These are phyloP conservation scores for Stomorhina lunata DNA, from an alignment of 2,888 invertebrate genomes.

Conservation along the genomic window DNA sequence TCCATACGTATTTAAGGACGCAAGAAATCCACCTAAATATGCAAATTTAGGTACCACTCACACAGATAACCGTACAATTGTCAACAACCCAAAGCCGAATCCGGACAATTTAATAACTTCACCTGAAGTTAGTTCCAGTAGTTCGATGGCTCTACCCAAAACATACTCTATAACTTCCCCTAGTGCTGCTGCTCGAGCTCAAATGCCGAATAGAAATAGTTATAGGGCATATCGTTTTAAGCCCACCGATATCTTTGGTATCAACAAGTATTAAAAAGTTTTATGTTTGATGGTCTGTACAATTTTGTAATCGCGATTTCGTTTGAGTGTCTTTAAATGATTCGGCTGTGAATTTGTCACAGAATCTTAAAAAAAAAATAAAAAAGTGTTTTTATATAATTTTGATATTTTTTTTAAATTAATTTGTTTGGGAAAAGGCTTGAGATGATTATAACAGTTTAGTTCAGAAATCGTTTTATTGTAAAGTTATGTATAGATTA, in stretches of 20 bases:
- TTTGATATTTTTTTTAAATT: too few relatives aligned
- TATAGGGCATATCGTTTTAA: slow-evolving; percentile 15
- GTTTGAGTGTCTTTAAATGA: background rate
- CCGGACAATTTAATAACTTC: background rate
- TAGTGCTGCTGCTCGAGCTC: slow-evolving; percentile 5
- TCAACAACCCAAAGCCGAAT: background rate
- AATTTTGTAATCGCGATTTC: background rate
- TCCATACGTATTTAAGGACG: too few relatives aligned
- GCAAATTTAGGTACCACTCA: too few relatives aligned
- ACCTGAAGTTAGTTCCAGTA: background rate
- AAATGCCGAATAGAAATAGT: background rate
- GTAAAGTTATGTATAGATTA: too few relatives aligned
- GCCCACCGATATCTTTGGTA: slow-evolving; percentile 35
- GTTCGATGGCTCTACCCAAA: background rate
- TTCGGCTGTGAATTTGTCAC: background rate
- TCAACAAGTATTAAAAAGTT: slow-evolving; percentile 33
- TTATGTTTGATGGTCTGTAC: background rate
- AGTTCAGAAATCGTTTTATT: too few relatives aligned
- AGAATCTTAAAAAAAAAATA: too few relatives aligned
- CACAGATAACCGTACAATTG: too few relatives aligned
- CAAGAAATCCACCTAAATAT: too few relatives aligned
- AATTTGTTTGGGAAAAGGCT: too few relatives aligned
- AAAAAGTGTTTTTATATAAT: too few relatives aligned
- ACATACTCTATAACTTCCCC: background rate
- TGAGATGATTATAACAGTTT: too few relatives aligned